Evolutionary conservation across 2,888 invertebrate species (phyloP), one percentile per base, ranked within the genome.

Genomic region (Platycheirus rosarum): DNA sequence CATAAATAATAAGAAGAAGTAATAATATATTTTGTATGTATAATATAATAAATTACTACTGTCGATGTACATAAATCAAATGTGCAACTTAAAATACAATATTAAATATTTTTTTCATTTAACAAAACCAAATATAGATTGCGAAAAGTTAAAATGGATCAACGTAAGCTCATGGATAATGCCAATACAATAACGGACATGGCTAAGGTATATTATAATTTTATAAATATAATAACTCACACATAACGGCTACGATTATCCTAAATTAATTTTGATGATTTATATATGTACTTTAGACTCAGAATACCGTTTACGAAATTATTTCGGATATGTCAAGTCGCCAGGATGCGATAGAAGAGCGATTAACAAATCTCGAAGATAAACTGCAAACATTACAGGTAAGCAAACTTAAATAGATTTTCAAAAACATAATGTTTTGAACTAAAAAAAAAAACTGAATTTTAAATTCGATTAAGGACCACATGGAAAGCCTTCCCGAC

Each of bases 141-240:
- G 92, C 93, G 99, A 89, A 98, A 99, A 93, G 98, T 99, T 84
- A 99, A 99, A 93, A 98, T 99, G 97, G 99, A 99, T 93, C 99
- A 99, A 93, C 94, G 99, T 90, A 99, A 99, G 92, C 92, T 99
- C 87, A 97, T 98, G 95, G 99, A 99, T 91, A 99, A 99, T 90
- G 98, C 98, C 86, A 98, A 98, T 89, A 99, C 99, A 77, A 96
- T 99, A 91, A 98, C 98, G 78, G 99, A 99, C 91, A 98, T 99
- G 97, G 99, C 99, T 88, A 99, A 99, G 95, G 99, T 99, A 26
- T 14, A 14, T 37, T 49, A 23, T 7, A 13, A 48, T 35, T 37
- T 65, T n/a, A n/a, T n/a, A n/a, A n/a, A n/a, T n/a, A n/a, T n/a
- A n/a, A n/a, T n/a, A n/a, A n/a, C n/a, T n/a, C n/a, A n/a, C n/a